A percentile compares a stretch with the other conserved stretches of the same genome.
Conservation (phyloP, 2,888 invertebrate genomes). For the Caenorhabditis angaria region DNA sequence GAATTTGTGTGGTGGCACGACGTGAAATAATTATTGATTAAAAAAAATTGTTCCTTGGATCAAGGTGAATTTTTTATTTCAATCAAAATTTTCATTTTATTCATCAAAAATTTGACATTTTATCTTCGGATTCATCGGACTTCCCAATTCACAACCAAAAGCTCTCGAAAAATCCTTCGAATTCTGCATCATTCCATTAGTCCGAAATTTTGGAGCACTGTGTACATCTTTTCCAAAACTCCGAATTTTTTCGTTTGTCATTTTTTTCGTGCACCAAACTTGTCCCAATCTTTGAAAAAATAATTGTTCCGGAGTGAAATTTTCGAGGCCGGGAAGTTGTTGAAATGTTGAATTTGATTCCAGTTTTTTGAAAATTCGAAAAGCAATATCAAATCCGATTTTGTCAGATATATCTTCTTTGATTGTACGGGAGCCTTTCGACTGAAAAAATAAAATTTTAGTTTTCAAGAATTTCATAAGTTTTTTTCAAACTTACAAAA, state of each 20-base stretch:
- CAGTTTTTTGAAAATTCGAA: constrained; percentile 9
- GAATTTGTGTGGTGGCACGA: no score
- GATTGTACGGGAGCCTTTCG: constrained; percentile 15
- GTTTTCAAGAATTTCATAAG: no score
- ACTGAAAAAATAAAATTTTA: no score
- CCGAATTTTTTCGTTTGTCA: not conserved
- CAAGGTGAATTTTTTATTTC: no score
- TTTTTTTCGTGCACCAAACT: not conserved
- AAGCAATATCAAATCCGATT: constrained; percentile 11
- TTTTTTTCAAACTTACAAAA: not conserved
- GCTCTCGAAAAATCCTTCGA: constrained; percentile 21
- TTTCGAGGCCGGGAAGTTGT: constrained; percentile 13
- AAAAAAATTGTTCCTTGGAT: no score
- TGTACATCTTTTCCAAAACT: not conserved
- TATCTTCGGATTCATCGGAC: constrained; percentile 12
- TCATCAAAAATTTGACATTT: constrained; percentile 16
- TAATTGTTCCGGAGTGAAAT: constrained; percentile 1
- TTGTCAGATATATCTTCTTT: constrained; percentile 9
- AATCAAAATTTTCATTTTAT: no score
- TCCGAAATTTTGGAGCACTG: constrained; percentile 13
- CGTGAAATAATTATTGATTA: no score
- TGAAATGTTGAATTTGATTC: not conserved
- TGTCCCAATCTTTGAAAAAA: constrained; percentile 20
- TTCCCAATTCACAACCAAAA: constrained; percentile 5
- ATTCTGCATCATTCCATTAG: constrained; percentile 25